A percentile compares a stretch with the other conserved stretches of the same genome.
Conservation (phyloP, 2,113 vertebrate species). For the Buteo buteo region DNA sequence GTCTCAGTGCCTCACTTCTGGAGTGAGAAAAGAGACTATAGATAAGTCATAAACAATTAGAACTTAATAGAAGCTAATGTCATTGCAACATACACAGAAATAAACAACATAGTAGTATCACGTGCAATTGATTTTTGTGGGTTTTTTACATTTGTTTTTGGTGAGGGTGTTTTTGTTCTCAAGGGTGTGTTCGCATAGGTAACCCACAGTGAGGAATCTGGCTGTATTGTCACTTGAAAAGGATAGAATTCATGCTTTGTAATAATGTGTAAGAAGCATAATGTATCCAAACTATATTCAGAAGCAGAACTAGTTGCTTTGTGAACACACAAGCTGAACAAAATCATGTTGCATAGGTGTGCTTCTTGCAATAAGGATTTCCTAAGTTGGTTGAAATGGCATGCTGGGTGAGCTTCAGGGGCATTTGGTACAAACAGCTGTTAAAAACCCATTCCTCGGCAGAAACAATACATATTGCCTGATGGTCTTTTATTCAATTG, state of each 20-base stretch:
- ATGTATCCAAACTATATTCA: neutral
- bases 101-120: neutral
- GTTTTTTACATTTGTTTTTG: neutral
- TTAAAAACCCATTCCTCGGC: neutral
- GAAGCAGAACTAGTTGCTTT: neutral
- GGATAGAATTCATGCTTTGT: neutral
- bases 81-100: neutral
- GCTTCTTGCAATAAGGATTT: neutral
- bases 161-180: neutral
- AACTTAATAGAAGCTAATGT: neutral
- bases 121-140: accelerated
- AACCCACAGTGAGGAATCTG: neutral
- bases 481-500: neutral
- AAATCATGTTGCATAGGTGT: neutral
- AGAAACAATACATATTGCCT: neutral
- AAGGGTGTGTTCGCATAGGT: neutral
- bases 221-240: neutral
- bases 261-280: neutral
- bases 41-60: neutral
- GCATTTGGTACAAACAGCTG: neutral
- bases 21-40: neutral
- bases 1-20: neutral
- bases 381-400: neutral
- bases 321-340: neutral
- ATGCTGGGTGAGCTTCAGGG: neutral